Evolutionary conservation across 2,888 invertebrate species (phyloP).

Genomic region (Helobdella robusta): DNA sequence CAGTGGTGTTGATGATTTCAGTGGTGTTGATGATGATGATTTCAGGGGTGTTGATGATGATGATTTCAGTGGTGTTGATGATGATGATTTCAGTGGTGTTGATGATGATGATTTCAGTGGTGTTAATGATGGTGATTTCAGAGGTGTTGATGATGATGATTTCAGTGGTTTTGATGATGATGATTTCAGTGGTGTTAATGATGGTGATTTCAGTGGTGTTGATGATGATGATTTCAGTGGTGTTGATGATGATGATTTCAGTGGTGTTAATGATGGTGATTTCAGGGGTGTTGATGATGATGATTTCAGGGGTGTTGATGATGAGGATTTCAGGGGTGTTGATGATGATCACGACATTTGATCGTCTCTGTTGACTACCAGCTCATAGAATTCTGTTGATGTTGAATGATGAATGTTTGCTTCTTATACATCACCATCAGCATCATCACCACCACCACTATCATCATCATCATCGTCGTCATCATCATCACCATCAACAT

Average conservation of each 20-base stretch:
- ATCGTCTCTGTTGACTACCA: too few species aligned
- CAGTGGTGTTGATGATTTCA: neutral
- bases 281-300: neutral
- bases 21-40: neutral
- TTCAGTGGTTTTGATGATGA: too few species aligned
- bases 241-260: neutral
- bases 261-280: neutral
- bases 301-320: neutral
- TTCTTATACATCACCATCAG: constrained; percentile 6
- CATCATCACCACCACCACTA: neutral
- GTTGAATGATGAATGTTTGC: neutral
- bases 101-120: neutral
- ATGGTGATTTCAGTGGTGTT: neutral
- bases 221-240: too few species aligned
- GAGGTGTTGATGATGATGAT: neutral
- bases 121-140: neutral
- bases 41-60: neutral
- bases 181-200: too few species aligned
- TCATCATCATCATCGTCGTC: neutral
- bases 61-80: neutral
- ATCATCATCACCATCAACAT: neutral
- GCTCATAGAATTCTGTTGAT: neutral
- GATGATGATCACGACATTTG: neutral
- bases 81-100: neutral
- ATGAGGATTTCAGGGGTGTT: neutral